A percentile compares a stretch with the other conserved stretches of the same genome.
Conservation (phyloP, 2,888 invertebrate species). For the Pyrocoelia pectoralis region DNA sequence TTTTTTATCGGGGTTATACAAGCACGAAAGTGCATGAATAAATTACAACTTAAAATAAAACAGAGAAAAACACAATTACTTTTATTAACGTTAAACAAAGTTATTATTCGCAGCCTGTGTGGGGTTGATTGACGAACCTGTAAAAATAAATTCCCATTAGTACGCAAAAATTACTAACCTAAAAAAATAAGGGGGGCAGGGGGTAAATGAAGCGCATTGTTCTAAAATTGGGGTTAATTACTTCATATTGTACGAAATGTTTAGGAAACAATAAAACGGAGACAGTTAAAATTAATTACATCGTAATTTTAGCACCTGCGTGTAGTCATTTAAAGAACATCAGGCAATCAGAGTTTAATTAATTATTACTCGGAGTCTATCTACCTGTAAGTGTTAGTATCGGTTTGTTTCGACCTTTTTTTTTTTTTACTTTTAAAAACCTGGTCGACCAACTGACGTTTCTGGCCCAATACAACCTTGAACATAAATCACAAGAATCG, state of each 20-base stretch:
- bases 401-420: not conserved
- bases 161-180: too few relatives aligned
- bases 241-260: not conserved
- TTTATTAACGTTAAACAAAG: slow-evolving; percentile 4
- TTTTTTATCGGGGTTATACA: slow-evolving; percentile 23
- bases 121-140: not conserved
- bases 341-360: slow-evolving; percentile 4
- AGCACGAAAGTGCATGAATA: slow-evolving; percentile 3
- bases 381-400: slow-evolving; percentile 3
- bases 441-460: slow-evolving; percentile 43
- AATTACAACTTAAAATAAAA: slow-evolving; percentile 6
- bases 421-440: slow-evolving; percentile 7
- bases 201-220: not conserved
- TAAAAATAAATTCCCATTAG: not conserved
- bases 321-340: not conserved
- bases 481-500: slow-evolving; percentile 47
- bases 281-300: not conserved
- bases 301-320: not conserved
- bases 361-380: slow-evolving; percentile 14
- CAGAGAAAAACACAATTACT: slow-evolving; percentile 5
- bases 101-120: too few relatives aligned
- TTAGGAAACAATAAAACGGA: not conserved
- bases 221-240: not conserved
- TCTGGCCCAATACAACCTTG: slow-evolving; percentile 42
- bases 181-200: too few relatives aligned